Evolutionary conservation across 2,888 invertebrate genomes (phyloP), one percentile per base, ranked within the genome.

Genomic region (Odontothrips loti): DNA sequence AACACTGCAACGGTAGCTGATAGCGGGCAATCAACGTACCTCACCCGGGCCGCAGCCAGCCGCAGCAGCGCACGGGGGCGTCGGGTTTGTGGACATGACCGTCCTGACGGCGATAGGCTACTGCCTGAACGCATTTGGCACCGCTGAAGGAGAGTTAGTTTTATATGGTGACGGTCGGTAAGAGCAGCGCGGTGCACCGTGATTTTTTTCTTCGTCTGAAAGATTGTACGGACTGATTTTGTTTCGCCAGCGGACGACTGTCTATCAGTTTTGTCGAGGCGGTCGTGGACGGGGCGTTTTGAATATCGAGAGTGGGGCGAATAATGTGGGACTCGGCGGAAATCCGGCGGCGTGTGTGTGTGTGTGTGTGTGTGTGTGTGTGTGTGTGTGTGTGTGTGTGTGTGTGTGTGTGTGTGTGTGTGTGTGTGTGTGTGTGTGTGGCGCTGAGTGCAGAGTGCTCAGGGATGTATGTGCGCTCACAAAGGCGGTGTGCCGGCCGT

Each of bases 1-100:
- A 75, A 75, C 68, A 75, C 68, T 75, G 68, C 68, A 27, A 75
- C 68, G 68, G 68, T 75, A 75, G 68, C 68, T 75, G 68, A 75
- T 75, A 75, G 68, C 68, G 68, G 58, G 58, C 58, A 58, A 58
- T 58, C 58, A 58, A 20, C 58, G 58, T 58, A 58, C 58, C 58
- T 58, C 58, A 75, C 12, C 34, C 6, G 34, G 34, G 34, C 34
- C 34, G 34, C 6, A 2, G 34, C 6, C 34, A n/a, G 34, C 34
- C 34, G 34, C 6, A n/a, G n/a, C n/a, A n/a, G n/a, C n/a, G n/a
- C n/a, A n/a, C 34, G 34, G 2, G 34, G 34, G 34, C 34, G 34
- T 43, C 34, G 34, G 3, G 34, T 43, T 43, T 43, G 34, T 43
- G 34, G 34, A 43, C 6, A 43, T 43, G 34, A 43, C 34, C 6